Evolutionary conservation across 37 sponge, comb jelly and placozoan species (phyloP).

Genomic region (Bolinopsis microptera): DNA sequence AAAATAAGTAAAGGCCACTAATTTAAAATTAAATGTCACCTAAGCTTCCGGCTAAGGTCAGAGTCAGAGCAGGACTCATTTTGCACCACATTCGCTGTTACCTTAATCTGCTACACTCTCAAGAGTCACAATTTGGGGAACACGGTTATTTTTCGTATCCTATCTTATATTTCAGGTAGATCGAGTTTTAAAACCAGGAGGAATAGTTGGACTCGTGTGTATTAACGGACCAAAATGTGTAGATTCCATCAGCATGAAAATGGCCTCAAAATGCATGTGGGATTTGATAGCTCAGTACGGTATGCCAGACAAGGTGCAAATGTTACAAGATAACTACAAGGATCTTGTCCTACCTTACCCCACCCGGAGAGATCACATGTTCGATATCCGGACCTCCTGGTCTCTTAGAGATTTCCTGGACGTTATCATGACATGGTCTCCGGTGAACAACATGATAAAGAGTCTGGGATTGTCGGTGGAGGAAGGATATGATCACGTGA

Average conservation of each 20-base stretch:
- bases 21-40: too few species aligned
- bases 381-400: not conserved
- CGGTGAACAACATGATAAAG: not conserved
- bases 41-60: too few species aligned
- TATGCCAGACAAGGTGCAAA: not conserved
- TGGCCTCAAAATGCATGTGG: not conserved
- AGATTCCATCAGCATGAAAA: not conserved
- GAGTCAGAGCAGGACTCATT: too few species aligned
- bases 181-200: not conserved
- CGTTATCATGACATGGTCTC: not conserved
- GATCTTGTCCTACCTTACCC: not conserved
- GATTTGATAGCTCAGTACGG: not conserved
- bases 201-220: not conserved
- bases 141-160: too few species aligned
- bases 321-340: not conserved
- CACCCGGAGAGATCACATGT: not conserved
- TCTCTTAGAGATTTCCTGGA: not conserved
- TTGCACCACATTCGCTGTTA: too few species aligned
- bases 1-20: too few species aligned
- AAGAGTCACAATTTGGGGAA: too few species aligned
- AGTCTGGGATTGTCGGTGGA: not conserved
- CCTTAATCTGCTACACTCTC: too few species aligned
- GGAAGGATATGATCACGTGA: not conserved
- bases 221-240: not conserved
- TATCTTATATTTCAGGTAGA: conserved; percentile 34